Evolutionary conservation across 2,113 vertebrate genomes (phyloP), one percentile per base, ranked within the genome.

Genomic region (Hippocampus zosterae): DNA sequence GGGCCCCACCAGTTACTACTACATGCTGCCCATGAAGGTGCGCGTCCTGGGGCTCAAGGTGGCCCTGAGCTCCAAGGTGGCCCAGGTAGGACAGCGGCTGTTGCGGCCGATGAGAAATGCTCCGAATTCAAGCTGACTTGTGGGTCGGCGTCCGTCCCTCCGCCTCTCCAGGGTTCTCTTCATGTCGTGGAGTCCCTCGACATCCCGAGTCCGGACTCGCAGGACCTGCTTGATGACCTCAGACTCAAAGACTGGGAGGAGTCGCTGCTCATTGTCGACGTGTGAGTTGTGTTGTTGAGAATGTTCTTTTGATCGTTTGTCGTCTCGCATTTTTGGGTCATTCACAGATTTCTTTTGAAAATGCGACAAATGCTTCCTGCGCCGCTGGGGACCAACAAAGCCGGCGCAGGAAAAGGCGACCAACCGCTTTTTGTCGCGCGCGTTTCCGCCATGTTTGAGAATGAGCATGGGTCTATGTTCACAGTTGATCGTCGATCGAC

Each of bases 11-110:
- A 96, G 95, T 69, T 97, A 94, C 81, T 96, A 93, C 81, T 96
- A 96, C 89, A 95, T 98, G 96, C 50, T 96, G 64, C 95, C 95
- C 67, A 95, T 97, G 94, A 95, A 95, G 60, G 71, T 95, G 2
- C 87, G 94, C 3, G 95, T 93, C 0, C 81, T 89, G 65, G 95
- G 94, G 53, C 92, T 98, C 68, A 96, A 94, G 76, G 92, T 94
- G 74, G 94, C 93, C 0, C 84, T 96, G 56, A 95, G 91, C 0
- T 80, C 92, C 62, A 97, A 97, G 84, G 71, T 94, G 82, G 76
- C 92, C 65, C 95, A 98, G 95, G 96, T 97, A 69, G 41, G 23
- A 33, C 25, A 2, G 5, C 33, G 33, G 5, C 33, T 37, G 33
- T 6, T 18, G 41, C 11, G 5, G 18, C n/a, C 3, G 50, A 53